Evolutionary conservation across 2,113 vertebrate species (phyloP), one percentile per base, ranked within the genome.

Genomic region (Halcyon malimbica): DNA sequence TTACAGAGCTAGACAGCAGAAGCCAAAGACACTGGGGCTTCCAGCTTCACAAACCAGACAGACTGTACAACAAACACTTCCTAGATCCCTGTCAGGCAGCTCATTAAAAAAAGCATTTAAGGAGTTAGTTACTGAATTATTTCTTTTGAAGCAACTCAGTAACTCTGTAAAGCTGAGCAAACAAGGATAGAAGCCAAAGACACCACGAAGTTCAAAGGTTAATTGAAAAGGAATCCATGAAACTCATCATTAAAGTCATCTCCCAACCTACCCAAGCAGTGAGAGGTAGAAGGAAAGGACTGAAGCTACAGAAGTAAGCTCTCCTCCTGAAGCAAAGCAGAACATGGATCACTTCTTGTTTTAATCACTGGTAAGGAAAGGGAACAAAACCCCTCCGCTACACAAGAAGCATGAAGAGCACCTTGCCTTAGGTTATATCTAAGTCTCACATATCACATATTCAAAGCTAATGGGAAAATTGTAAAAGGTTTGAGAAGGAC

Each of bases 161-260:
- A 89, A 85, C 79, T 82, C 67, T 1, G 5, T 77, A 75, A 91
- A 90, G 75, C 76, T 33, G 60, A 60, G 41, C 51, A 94, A 85
- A 87, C 79, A 94, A 57, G 16, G 24, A 39, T 6, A 83, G 69
- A 75, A 85, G 25, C 13, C 20, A 39, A 56, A 77, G 63, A 90
- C n/a, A 80, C n/a, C 19, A 46, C 8, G 10, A 86, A 81, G 87
- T 90, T 93, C 68, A 95, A 59, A 95, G 75, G 90, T 69, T 93
- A 95, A 94, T 62, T 91, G 78, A 88, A 83, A 74, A 90, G 15
- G 63, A 91, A n/a, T 54, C 77, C n/a, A 53, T 17, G 35, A 85
- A 96, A 53, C 59, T 79, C 46, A 59, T 71, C 35, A 69, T 44
- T 73, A 70, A 80, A 79, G 60, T 17, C 8, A 74, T 41, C 85